Base-by-base conservation (phyloP, 2,113 vertebrate genomes). In the Myxocyprinus asiaticus region DNA sequence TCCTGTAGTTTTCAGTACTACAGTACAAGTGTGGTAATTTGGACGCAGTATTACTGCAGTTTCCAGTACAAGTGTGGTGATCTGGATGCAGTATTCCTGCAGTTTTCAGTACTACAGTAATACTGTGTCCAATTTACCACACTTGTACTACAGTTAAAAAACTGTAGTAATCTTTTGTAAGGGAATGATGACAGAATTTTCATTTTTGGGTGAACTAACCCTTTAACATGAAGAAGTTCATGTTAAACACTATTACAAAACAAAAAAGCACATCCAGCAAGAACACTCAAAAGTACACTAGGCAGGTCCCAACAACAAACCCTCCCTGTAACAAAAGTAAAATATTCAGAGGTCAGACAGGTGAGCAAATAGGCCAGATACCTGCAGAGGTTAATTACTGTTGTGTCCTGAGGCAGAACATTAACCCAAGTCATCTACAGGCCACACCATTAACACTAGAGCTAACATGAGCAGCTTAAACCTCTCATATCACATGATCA, bases 281-380 rank as follows among this genome's bases (percentile, higher is more conserved):
- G 22, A 33, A 33, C 22, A 33, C 22, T 33, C 22, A 33, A 33
- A 33, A 33, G 22, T 33, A 33, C 22, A 51, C 6, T 55, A 48
- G 9, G 48, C 61, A 53, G 61, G 11, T 53, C 48, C 33, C 3
- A 33, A 76, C 73, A 76, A 55, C 59, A 76, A 76, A 76, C 22
- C 48, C 22, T 76, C 61, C 55, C 33, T 76, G 73, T 22, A 42
- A 61, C n/a, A 11, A 42, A 4, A 8, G 72, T 64, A 6, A 64
- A 75, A 51, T 59, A 75, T 63, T 63, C 45, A 65, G 61, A 58
- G 22, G 62, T 65, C 61, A 53, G 22, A 65, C 62, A 65, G 73
- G 61, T 65, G 48, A 76, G 73, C 73, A 76, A 76, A 76, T 10
- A 76, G 73, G 73, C 53, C 73, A 76, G 73, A 76, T 76, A 65